These are phyloP conservation scores for Panagrolaimus sp. DNA, from an alignment of 1,140 invertebrate species.

Conservation along the genomic window DNA sequence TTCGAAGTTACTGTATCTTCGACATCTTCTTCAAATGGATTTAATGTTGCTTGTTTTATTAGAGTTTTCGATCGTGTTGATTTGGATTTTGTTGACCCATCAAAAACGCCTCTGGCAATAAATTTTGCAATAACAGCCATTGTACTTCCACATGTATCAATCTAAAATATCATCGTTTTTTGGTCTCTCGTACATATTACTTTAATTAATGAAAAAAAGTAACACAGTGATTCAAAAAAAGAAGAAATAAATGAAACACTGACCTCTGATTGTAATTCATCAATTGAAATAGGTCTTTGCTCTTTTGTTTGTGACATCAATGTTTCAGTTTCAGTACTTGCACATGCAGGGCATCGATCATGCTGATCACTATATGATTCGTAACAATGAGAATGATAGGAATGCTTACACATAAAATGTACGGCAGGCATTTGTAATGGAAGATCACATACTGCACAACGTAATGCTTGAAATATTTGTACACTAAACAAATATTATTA, in stretches of 20 bases:
- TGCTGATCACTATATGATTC: slow-evolving; percentile 28
- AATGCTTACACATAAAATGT: slow-evolving; percentile 44
- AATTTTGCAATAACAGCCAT: slow-evolving; percentile 5
- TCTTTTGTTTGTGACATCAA: background rate
- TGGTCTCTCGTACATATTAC: too few relatives aligned
- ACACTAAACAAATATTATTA: slow-evolving; percentile 27
- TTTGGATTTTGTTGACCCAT: background rate
- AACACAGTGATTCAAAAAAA: background rate
- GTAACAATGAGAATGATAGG: slow-evolving; percentile 45
- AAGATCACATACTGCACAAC: slow-evolving; percentile 34
- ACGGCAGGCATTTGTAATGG: slow-evolving; percentile 33
- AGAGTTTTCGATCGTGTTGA: background rate
- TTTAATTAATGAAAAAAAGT: too few relatives aligned
- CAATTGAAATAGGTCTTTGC: background rate
- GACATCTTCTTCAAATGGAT: too few relatives aligned
- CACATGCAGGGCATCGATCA: slow-evolving; percentile 22
- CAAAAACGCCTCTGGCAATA: slow-evolving; percentile 8
- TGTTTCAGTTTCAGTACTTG: background rate
- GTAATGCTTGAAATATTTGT: slow-evolving; percentile 50
- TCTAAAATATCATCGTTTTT: background rate
- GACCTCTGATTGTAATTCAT: slow-evolving; percentile 2
- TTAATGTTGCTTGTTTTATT: background rate
- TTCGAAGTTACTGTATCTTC: background rate
- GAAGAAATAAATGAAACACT: background rate
- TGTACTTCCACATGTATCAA: slow-evolving; percentile 9